Evolutionary conservation across 2,797 vertebrate species (phyloP).

Genomic region (Falco novaeseelandiae): DNA sequence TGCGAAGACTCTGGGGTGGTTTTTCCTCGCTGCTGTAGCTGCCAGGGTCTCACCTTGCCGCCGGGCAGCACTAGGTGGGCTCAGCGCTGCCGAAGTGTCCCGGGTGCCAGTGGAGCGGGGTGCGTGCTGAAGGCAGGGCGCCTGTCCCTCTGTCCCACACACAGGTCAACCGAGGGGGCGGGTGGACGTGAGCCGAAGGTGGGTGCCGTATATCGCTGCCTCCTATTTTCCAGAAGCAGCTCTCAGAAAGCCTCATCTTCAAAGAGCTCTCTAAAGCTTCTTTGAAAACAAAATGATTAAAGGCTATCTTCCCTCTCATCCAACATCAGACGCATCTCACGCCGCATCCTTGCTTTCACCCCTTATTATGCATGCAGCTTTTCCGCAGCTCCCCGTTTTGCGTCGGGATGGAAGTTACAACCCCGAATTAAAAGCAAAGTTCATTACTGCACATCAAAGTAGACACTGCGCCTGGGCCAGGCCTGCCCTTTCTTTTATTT

Average conservation of each 20-base stretch:
- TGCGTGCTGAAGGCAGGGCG: accelerated
- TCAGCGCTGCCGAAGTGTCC: not conserved
- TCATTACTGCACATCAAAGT: slow-evolving; percentile 34
- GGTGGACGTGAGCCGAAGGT: not conserved
- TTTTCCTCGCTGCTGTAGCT: not conserved
- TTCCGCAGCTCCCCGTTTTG: not conserved
- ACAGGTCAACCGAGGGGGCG: not conserved
- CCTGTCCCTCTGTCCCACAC: not conserved
- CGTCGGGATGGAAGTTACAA: slow-evolving; percentile 1
- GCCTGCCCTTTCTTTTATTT: not conserved
- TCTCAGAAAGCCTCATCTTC: slow-evolving; percentile 55
- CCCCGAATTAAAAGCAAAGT: slow-evolving; percentile 31
- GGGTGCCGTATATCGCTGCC: not conserved
- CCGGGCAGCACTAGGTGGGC: not conserved
- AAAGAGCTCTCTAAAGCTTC: slow-evolving; percentile 65
- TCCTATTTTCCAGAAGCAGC: slow-evolving; percentile 17
- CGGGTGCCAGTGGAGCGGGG: not conserved
- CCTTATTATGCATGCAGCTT: slow-evolving; percentile 64
- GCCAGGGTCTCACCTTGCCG: not conserved
- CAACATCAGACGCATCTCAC: slow-evolving; percentile 65
- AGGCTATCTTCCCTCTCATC: slow-evolving; percentile 70
- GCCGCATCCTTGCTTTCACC: slow-evolving; percentile 46
- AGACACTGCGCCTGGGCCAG: accelerated
- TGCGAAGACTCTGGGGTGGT: not conserved
- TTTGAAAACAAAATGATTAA: slow-evolving; percentile 76